Percentiles rank a stretch among this genome's conserved stretches.
These are phyloP conservation scores for Tineola bisselliella DNA, from an alignment of 2,888 invertebrate species.

Conservation along the genomic window DNA sequence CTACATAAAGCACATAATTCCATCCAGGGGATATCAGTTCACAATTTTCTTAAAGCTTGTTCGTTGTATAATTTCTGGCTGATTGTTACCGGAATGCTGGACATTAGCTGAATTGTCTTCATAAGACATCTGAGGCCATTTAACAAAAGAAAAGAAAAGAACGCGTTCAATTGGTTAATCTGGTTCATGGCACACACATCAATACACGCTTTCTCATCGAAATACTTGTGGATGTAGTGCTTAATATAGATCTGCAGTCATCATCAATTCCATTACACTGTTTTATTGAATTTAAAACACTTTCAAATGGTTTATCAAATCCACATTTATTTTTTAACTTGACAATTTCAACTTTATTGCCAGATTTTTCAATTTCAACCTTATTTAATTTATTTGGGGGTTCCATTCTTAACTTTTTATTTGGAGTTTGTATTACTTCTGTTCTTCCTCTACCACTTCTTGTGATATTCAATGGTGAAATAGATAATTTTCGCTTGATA, in stretches of 20 bases:
- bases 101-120: too few relatives aligned
- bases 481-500: background rate
- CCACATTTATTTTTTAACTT: background rate
- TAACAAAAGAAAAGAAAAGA: too few relatives aligned
- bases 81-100: too few relatives aligned
- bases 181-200: background rate
- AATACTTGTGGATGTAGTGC: background rate
- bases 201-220: background rate
- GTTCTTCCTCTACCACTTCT: conserved; percentile 3
- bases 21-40: too few relatives aligned
- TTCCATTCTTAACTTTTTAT: background rate
- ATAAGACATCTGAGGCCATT: too few relatives aligned
- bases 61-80: too few relatives aligned
- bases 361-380: background rate
- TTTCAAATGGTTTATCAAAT: background rate
- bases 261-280: background rate
- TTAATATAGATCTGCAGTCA: background rate
- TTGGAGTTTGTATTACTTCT: background rate
- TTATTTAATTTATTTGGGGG: background rate
- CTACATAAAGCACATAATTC: too few relatives aligned
- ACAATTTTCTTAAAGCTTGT: too few relatives aligned
- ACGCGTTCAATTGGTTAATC: too few relatives aligned
- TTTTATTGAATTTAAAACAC: background rate
- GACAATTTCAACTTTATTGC: background rate
- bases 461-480: background rate